Percentiles rank a stretch among this genome's conserved stretches.
Evolutionary conservation across 2,113 vertebrate genomes (phyloP).

Genomic region (Macaca mulatta): DNA sequence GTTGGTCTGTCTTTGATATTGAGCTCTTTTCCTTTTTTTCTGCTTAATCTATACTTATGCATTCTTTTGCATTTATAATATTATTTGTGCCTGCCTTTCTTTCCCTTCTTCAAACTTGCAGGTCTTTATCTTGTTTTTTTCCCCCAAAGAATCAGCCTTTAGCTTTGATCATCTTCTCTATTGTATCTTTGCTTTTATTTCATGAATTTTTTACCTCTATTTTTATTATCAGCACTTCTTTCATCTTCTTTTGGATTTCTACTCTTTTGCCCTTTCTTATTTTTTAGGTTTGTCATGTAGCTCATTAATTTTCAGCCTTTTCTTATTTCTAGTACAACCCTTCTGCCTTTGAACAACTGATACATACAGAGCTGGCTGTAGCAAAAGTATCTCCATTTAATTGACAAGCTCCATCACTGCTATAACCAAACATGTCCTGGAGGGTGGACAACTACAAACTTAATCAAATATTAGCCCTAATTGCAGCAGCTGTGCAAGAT

Average conservation of each 20-base stretch:
- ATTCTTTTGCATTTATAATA: background rate
- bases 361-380: too few species aligned
- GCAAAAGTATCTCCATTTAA: background rate
- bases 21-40: background rate
- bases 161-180: background rate
- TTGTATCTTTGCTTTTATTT: background rate
- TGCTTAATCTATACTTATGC: background rate
- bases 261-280: background rate
- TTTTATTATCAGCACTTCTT: background rate
- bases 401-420: background rate
- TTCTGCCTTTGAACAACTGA: background rate
- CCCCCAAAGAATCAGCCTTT: background rate
- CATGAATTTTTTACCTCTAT: background rate
- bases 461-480: background rate
- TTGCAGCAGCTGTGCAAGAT: background rate
- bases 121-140: background rate
- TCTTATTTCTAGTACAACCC: background rate
- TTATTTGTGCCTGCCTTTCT: background rate
- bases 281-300: background rate
- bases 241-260: background rate
- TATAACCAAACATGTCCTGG: background rate
- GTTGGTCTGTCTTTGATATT: background rate
- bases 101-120: background rate
- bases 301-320: background rate
- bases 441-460: background rate